These are phyloP conservation scores for Trididemnum miniatum DNA, from an alignment of 23 tunicate genomes.

Conservation along the genomic window DNA sequence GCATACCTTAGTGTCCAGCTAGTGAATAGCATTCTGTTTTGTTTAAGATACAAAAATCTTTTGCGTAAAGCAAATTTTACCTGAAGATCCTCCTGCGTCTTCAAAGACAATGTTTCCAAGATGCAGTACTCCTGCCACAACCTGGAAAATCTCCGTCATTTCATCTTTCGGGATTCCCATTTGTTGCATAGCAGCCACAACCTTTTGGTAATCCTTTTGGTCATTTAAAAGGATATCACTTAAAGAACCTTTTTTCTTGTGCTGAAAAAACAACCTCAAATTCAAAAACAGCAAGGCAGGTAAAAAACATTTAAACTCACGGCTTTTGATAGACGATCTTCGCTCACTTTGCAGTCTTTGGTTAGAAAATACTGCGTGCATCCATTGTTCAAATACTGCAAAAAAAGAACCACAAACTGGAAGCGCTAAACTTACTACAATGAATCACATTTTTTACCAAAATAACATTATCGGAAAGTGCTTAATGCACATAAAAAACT, in stretches of 20 bases:
- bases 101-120: slow-evolving; percentile 87
- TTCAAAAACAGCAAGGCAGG: not conserved
- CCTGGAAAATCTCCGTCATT: slow-evolving; percentile 66
- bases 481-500: too few relatives aligned
- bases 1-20: too few relatives aligned
- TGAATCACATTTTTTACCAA: too few relatives aligned
- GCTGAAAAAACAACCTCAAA: slow-evolving; percentile 42
- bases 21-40: too few relatives aligned
- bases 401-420: too few relatives aligned
- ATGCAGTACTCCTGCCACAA: slow-evolving; percentile 92
- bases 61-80: too few relatives aligned
- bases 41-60: too few relatives aligned
- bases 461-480: too few relatives aligned
- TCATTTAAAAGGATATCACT: slow-evolving; percentile 81
- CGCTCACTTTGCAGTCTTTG: slow-evolving; percentile 53
- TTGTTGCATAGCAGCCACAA: slow-evolving; percentile 61
- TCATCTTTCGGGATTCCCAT: slow-evolving; percentile 75
- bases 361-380: slow-evolving; percentile 74
- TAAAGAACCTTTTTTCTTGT: slow-evolving; percentile 61
- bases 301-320: slow-evolving; percentile 23
- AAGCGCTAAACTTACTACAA: too few relatives aligned
- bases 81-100: slow-evolving; percentile 88
- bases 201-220: slow-evolving; percentile 56
- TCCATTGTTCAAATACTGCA: slow-evolving; percentile 70
- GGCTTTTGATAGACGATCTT: slow-evolving; percentile 49